phyloP scores from a whole-genome alignment of 1,140 invertebrate genomes.

The Manduca sexta region DNA sequence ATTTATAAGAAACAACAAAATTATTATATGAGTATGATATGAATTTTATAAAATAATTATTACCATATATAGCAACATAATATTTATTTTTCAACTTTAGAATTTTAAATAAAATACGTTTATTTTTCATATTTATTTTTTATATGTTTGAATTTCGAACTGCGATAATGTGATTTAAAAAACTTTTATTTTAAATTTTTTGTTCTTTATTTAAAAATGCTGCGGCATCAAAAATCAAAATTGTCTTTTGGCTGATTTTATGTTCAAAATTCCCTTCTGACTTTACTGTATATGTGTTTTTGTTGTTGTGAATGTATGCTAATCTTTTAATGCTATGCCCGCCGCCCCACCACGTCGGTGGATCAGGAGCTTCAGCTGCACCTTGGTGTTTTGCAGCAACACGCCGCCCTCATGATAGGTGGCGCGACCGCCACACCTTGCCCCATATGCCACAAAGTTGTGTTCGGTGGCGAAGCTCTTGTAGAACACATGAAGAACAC shows the following conservation, averaged over 20 bases:
- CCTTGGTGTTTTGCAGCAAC: constrained; percentile 93
- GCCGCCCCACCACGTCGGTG: constrained; percentile 50
- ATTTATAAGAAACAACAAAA: too few species aligned
- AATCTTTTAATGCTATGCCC: constrained; percentile 65
- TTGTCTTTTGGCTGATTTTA: constrained; percentile 25
- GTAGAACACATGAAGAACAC: constrained; percentile 97
- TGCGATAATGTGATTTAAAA: neutral
- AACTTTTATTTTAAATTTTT: neutral
- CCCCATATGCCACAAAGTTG: constrained; percentile 94
- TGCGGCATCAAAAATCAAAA: constrained; percentile 13
- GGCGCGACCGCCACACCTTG: constrained; percentile 92
- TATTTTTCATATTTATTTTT: neutral
- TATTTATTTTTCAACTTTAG: too few species aligned
- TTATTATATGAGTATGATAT: too few species aligned
- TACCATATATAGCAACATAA: too few species aligned
- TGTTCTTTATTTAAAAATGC: constrained; percentile 26
- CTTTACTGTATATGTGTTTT: constrained; percentile 25
- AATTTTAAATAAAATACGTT: neutral
- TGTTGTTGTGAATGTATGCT: constrained; percentile 44
- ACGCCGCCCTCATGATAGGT: constrained; percentile 90
- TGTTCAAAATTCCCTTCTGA: constrained; percentile 56
- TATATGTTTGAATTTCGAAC: too few species aligned
- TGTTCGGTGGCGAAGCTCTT: constrained; percentile 91
- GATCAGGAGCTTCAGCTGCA: constrained; percentile 87
- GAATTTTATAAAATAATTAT: too few species aligned